Evolutionary conservation across 2,888 invertebrate genomes (phyloP).

Genomic region (Lasius platythorax): DNA sequence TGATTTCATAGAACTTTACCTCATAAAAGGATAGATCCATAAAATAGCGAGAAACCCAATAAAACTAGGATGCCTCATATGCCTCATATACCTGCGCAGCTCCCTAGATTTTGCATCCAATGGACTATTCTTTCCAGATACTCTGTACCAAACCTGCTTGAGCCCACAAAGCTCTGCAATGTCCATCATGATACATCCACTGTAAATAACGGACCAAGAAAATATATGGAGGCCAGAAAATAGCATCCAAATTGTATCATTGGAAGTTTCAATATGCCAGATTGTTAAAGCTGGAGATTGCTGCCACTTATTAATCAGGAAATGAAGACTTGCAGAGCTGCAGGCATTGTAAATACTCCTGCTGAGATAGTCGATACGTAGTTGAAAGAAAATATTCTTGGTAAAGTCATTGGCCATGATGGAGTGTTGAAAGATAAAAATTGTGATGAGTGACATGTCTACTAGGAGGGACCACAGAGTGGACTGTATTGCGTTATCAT

Average conservation of each 20-base stretch:
- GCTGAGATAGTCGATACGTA: constrained; percentile 84
- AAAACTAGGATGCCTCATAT: constrained; percentile 90
- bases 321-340: constrained; percentile 85
- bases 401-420: constrained; percentile 86
- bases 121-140: constrained; percentile 87
- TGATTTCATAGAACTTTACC: constrained; percentile 79
- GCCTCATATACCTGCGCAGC: constrained; percentile 87
- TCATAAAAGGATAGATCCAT: constrained; percentile 89
- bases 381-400: constrained; percentile 85
- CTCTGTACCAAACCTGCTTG: constrained; percentile 89
- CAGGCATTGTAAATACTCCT: constrained; percentile 80
- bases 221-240: constrained; percentile 86
- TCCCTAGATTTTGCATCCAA: constrained; percentile 87
- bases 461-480: constrained; percentile 85
- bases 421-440: constrained; percentile 88
- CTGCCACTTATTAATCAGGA: constrained; percentile 87
- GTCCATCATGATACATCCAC: constrained; percentile 89
- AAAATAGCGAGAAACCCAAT: constrained; percentile 87
- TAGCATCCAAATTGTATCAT: constrained; percentile 85
- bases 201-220: constrained; percentile 88
- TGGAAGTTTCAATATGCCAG: constrained; percentile 88
- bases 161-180: constrained; percentile 88
- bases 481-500: constrained; percentile 76
- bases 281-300: constrained; percentile 86
- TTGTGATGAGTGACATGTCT: constrained; percentile 86